Base-by-base conservation (phyloP, 2,888 invertebrate genomes). In the Drosophila lacicola region DNA sequence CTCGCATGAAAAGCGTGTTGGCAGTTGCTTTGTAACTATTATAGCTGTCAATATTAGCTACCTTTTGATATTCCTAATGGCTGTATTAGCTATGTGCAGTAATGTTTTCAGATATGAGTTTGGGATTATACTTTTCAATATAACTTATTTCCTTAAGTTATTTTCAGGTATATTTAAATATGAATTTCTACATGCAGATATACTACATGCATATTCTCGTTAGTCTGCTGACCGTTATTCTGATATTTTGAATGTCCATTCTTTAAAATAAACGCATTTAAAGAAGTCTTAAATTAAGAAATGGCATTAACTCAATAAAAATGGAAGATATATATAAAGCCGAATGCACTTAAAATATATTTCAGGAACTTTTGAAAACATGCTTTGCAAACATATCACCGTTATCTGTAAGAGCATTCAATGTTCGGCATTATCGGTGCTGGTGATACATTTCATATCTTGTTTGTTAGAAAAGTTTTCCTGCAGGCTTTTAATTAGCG, bases 401-500 rank as follows among this genome's bases (percentile, higher is more conserved):
- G 25, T 3, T 2, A 46, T 2, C 2, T 6, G 53, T 3, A 0
- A 74, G 74, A 33, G 78, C 36, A 76, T 72, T 65, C 37, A 3
- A 11, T 2, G 4, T 53, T 72, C 62, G 58, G 11, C 13, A 19
- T n/a, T 36, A 9, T 33, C 9, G 4, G 29, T 37, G 5, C 25
- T 8, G 3, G 29, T 45, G 5, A 19, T 39, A 42, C 25, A 41
- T 44, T 50, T 60, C 41, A n/a, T 45, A 49, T 44, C 66, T 74
- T 65, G 58, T 63, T 60, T 64, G 81, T 69, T 70, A 65, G 61
- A 49, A 82, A 80, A 82, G 66, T 84, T 81, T 56, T 80, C 73
- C 70, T 75, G 80, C 69, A 70, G 71, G 85, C 84, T 89, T 85
- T 85, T 85, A 85, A 85, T 85, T 85, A 85, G 85, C 74, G 80